Conservation (phyloP, 2,888 invertebrate species). For the Monoplex corrugatus region DNA sequence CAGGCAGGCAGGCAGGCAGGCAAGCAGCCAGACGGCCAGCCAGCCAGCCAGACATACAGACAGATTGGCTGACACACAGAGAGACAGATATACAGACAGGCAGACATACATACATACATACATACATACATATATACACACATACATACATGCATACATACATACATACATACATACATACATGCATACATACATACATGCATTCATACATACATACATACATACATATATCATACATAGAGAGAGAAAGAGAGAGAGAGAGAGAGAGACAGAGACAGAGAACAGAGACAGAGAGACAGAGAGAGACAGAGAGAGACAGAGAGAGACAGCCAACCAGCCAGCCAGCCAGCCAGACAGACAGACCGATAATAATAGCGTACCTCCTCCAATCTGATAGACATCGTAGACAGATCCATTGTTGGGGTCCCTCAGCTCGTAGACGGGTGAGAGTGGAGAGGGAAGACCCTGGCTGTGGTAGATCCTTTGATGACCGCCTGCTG, state of each 20-base stretch:
- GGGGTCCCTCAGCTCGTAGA: constrained; percentile 55
- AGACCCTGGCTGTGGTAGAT: constrained; percentile 74
- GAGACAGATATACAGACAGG: not conserved
- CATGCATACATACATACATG: not conserved
- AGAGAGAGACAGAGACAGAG: too few relatives aligned
- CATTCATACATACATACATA: not conserved
- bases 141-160: not conserved
- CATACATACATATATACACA: not conserved
- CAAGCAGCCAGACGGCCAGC: too few relatives aligned
- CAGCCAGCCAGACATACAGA: too few relatives aligned
- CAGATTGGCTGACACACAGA: not conserved
- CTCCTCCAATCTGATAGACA: constrained; percentile 56
- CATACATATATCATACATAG: not conserved
- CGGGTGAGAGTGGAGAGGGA: constrained; percentile 53
- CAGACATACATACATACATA: not conserved
- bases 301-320: too few relatives aligned
- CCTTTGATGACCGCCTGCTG: constrained; percentile 7
- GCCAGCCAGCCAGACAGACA: not conserved
- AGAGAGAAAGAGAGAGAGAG: too few relatives aligned
- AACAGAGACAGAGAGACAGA: not conserved
- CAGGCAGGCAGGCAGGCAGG: too few relatives aligned
- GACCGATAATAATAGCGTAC: not conserved
- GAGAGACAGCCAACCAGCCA: too few relatives aligned
- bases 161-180: constrained; percentile 12
- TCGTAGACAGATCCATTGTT: constrained; percentile 48